phyloP scores from a whole-genome alignment of 2,797 vertebrate species.

The Choloepus didactylus region DNA sequence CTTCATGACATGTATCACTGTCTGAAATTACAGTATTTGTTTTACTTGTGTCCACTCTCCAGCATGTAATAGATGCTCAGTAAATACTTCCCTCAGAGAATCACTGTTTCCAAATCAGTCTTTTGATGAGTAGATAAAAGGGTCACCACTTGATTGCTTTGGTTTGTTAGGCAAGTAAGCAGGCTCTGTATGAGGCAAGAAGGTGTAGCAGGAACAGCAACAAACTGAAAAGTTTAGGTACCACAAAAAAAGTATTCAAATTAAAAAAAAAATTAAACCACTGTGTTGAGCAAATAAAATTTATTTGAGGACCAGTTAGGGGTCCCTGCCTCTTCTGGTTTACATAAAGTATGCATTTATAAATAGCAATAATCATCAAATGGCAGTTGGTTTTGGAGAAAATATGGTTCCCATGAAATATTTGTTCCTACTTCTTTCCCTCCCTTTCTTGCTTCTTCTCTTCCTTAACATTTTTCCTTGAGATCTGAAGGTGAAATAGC shows the following conservation, averaged over 20 bases:
- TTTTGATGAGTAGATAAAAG: neutral
- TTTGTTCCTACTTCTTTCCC: neutral
- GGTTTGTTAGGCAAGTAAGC: neutral
- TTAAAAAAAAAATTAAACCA: neutral
- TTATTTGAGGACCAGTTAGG: neutral
- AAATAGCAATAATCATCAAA: neutral
- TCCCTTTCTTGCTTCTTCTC: neutral
- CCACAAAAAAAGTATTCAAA: neutral
- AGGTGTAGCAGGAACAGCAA: neutral
- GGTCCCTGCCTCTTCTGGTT: neutral
- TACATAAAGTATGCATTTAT: neutral
- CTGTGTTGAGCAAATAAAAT: neutral
- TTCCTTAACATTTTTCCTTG: neutral
- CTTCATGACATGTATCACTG: neutral
- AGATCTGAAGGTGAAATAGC: conserved; percentile 25
- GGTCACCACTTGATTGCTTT: neutral
- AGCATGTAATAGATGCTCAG: neutral
- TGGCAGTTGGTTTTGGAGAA: neutral
- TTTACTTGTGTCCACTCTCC: neutral
- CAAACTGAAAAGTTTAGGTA: neutral
- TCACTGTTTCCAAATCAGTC: neutral
- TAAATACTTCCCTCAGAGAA: neutral
- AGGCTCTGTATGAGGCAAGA: neutral
- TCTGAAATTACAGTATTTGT: neutral
- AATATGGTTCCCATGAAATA: neutral